phyloP scores from a whole-genome alignment of 2,797 vertebrate species.

The Eulemur rubriventer region DNA sequence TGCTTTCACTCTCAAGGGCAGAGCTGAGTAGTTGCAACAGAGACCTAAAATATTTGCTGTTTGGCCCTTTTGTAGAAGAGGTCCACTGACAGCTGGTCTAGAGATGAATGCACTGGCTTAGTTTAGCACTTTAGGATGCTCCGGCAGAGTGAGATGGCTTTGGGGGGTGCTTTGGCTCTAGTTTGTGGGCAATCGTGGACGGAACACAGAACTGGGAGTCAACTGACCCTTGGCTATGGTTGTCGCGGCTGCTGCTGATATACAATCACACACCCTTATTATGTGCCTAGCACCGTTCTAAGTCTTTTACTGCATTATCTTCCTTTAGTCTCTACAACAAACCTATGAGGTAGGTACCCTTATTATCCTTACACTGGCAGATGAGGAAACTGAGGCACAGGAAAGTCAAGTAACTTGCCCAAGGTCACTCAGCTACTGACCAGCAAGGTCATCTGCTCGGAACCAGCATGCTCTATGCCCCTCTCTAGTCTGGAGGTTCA shows the following conservation, averaged over 20 bases:
- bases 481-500: not conserved
- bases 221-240: not conserved
- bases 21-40: accelerated
- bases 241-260: not conserved
- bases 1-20: not conserved
- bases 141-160: not conserved
- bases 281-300: not conserved
- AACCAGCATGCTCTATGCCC: not conserved
- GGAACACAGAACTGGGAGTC: not conserved
- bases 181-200: no score
- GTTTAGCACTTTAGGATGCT: not conserved
- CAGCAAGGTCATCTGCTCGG: not conserved
- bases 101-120: not conserved
- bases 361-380: not conserved
- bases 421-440: not conserved
- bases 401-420: not conserved
- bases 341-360: not conserved
- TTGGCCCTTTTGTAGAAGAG: not conserved
- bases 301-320: not conserved
- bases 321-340: not conserved
- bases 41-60: not conserved
- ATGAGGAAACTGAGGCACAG: not conserved
- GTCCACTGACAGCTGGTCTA: not conserved
- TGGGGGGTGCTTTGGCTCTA: not conserved
- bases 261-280: accelerated